These are phyloP conservation scores for Siniperca chuatsi DNA, from an alignment of 2,113 vertebrate genomes.

Conservation along the genomic window DNA sequence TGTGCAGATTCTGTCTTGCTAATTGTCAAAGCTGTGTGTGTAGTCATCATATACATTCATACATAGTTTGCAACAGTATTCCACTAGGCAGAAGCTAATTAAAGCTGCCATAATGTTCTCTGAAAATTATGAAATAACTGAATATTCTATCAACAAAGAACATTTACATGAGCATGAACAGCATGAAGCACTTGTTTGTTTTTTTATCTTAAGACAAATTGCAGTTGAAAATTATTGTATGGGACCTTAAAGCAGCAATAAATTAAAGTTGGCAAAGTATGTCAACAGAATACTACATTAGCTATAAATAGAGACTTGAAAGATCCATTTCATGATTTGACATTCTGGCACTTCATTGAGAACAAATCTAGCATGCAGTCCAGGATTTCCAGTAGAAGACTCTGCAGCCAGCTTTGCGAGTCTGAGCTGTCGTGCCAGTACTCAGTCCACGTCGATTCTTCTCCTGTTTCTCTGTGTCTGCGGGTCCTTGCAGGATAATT, in stretches of 20 bases:
- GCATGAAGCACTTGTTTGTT: neutral
- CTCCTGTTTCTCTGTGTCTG: slow-evolving; percentile 24
- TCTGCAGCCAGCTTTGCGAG: slow-evolving; percentile 52
- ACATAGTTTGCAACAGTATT: neutral
- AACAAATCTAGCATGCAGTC: slow-evolving; percentile 64
- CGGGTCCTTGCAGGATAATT: neutral
- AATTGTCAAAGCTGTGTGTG: neutral
- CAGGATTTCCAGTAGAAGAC: slow-evolving; percentile 78
- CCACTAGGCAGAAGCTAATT: neutral
- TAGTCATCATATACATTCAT: neutral
- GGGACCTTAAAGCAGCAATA: neutral
- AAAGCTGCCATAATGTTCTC: neutral
- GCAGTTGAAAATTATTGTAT: neutral
- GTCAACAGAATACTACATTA: neutral
- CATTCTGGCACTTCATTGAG: neutral
- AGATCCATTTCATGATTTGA: neutral
- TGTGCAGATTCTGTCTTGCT: neutral
- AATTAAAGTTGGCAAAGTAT: neutral
- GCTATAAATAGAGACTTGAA: neutral
- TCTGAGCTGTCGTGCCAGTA: neutral
- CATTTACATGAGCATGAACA: neutral
- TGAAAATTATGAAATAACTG: neutral
- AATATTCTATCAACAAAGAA: neutral
- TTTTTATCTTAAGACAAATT: neutral
- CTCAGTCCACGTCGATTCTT: slow-evolving; percentile 51